These are phyloP conservation scores for Porites rus DNA, from an alignment of 92 coral and sea anemone genomes.

Conservation along the genomic window DNA sequence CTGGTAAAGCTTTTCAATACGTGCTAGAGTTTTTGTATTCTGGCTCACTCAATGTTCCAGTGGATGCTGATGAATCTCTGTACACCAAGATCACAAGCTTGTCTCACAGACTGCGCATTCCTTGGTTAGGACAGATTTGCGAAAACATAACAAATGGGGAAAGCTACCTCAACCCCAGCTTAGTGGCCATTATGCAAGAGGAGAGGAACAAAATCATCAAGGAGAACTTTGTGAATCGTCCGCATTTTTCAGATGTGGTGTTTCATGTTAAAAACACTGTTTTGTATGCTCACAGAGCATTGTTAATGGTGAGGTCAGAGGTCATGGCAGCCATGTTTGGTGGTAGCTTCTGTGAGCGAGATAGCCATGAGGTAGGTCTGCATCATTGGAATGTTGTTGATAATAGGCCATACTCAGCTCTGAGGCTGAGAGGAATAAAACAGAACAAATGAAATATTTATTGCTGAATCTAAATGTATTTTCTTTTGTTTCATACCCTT, in stretches of 20 bases:
- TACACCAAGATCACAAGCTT: conserved; percentile 44
- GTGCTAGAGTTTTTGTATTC: conserved; percentile 82
- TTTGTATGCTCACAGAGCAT: conserved; percentile 82
- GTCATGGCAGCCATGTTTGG: conserved; percentile 97
- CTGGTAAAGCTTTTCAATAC: conserved; percentile 63
- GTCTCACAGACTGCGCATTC: conserved; percentile 38
- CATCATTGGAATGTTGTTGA: neutral
- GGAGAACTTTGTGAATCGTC: conserved; percentile 79
- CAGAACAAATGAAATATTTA: no score
- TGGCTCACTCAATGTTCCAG: conserved; percentile 58
- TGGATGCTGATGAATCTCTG: conserved; percentile 53
- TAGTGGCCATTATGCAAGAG: conserved; percentile 37
- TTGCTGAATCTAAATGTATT: no score
- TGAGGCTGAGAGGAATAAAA: no score
- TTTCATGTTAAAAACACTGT: conserved; percentile 71
- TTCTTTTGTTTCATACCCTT: no score
- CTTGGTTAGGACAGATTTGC: conserved; percentile 62
- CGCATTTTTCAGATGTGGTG: conserved; percentile 84
- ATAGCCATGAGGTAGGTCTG: conserved; percentile 58
- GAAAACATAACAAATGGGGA: conserved; percentile 58
- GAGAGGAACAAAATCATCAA: conserved; percentile 48
- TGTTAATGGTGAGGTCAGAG: conserved; percentile 90
- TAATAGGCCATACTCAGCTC: neutral
- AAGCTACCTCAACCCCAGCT: conserved; percentile 44
- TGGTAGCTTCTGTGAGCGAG: conserved; percentile 87